Percentiles rank a stretch among this genome's conserved stretches.
Evolutionary conservation across 2,888 invertebrate genomes (phyloP).

Genomic region (Lasius fuliginosus): DNA sequence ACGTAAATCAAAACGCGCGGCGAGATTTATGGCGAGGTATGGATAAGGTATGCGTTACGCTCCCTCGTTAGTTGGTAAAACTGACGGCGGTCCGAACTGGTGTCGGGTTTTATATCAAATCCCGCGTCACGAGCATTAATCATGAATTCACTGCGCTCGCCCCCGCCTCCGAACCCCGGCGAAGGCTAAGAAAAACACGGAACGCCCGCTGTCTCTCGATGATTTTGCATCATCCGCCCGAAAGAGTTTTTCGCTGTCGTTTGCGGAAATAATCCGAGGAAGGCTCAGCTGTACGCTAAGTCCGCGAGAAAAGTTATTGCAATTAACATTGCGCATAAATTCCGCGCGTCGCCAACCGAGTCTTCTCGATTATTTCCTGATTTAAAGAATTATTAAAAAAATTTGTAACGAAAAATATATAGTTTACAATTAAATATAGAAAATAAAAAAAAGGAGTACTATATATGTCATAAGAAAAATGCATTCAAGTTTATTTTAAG

Average conservation of each 20-base stretch:
- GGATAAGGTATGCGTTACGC: conserved; percentile 72
- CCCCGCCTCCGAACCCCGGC: neutral
- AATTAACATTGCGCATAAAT: conserved; percentile 24
- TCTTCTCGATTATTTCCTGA: conserved; percentile 22
- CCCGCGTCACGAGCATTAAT: conserved; percentile 72
- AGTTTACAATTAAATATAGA: neutral
- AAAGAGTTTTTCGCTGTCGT: neutral
- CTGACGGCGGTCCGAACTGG: conserved; percentile 62
- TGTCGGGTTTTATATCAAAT: conserved; percentile 75
- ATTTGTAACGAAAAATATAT: neutral
- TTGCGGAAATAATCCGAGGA: conserved; percentile 9
- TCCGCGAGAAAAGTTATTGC: neutral
- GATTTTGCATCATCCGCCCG: conserved; percentile 29
- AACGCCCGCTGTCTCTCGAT: conserved; percentile 18
- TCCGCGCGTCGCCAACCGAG: neutral
- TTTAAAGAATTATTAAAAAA: conserved; percentile 11
- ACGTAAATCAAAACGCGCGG: conserved; percentile 72
- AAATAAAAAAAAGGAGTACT: neutral
- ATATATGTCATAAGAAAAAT: neutral
- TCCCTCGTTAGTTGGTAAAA: conserved; percentile 75
- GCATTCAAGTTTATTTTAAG: neutral
- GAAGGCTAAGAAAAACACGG: conserved; percentile 25
- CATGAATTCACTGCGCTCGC: conserved; percentile 64
- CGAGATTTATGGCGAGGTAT: conserved; percentile 73
- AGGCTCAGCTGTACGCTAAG: neutral